Evolutionary conservation across 2,888 invertebrate genomes (phyloP), one percentile per base, ranked within the genome.

Genomic region (Punctoribates punctum): DNA sequence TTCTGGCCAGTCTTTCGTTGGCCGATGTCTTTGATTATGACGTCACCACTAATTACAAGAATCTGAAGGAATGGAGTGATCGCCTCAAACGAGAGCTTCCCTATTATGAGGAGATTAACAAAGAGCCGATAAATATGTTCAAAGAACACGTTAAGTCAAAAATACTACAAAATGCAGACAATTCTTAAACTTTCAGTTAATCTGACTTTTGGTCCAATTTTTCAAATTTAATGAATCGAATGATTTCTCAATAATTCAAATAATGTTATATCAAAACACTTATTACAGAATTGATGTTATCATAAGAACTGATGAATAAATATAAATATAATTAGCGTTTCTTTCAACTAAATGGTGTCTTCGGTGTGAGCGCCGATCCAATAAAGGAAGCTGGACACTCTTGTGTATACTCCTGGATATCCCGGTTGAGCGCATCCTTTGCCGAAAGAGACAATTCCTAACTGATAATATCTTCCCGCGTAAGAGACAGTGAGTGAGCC

Each of bases 381-480:
- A 48, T 72, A 25, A 4, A 72, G 46, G 13, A 20, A 72, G 48
- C 25, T 25, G 6, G 72, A 48, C 1, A 72, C 72, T 77, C 89
- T 83, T 0, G 90, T 87, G 83, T 91, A 91, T 13, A 92, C 90
- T 0, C 91, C 92, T 0, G 89, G 89, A 79, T 84, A 88, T 11
- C 87, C 87, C 0, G 86, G 84, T 73, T 86, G 85, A 0, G 88
- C 88, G 81, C 89, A 89, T 79, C 86, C 85, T 79, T 85, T 87
- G 0, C 89, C 89, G 81, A 87, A 90, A 0, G 90, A 89, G 0
- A 89, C 88, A 0, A 90, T 84, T 0, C 90, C 90, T 57, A 76
- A 54, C 38, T 76, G 76, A 51, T 60, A 87, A 27, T 80, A 81
- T 51, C 77, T 80, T 3, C 79, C 78, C 15, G 13, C 20, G 6